Conservation (phyloP, 2,113 vertebrate genomes). For the Phyllostomus hastatus region DNA sequence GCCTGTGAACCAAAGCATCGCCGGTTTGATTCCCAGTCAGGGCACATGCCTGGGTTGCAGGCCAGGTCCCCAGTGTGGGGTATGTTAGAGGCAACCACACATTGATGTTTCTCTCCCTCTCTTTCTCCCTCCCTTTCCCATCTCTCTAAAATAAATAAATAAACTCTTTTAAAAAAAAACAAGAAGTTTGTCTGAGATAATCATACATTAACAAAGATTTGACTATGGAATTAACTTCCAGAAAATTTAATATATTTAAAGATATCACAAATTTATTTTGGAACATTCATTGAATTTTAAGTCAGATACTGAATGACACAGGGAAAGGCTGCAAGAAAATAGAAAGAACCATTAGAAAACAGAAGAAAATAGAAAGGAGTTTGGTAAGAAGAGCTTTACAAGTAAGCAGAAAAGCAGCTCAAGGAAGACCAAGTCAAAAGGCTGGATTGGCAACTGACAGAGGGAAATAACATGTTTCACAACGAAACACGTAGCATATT, state of each 20-base stretch:
- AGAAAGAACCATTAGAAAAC: neutral
- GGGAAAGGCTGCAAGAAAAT: neutral
- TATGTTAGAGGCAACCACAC: too few species aligned
- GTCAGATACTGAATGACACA: neutral
- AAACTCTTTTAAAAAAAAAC: neutral
- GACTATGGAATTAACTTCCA: neutral
- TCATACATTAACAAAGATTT: neutral
- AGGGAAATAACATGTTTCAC: neutral
- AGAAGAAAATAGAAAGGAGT: conserved; percentile 6
- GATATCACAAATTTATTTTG: neutral
- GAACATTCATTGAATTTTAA: neutral
- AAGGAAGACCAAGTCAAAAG: neutral
- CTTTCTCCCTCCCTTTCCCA: too few species aligned
- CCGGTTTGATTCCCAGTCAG: too few species aligned
- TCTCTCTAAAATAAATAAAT: too few species aligned
- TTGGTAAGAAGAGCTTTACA: neutral
- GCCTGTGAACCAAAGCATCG: too few species aligned
- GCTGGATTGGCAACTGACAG: neutral
- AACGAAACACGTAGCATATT: neutral
- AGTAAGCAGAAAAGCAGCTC: conserved; percentile 7
- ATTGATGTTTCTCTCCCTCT: too few species aligned
- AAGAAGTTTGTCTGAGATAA: neutral
- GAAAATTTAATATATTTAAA: neutral
- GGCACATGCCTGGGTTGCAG: too few species aligned
- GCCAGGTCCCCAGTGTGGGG: too few species aligned